Percentiles rank a stretch among this genome's conserved stretches.
These are phyloP conservation scores for Eurois occulta DNA, from an alignment of 2,888 invertebrate species.

Conservation along the genomic window DNA sequence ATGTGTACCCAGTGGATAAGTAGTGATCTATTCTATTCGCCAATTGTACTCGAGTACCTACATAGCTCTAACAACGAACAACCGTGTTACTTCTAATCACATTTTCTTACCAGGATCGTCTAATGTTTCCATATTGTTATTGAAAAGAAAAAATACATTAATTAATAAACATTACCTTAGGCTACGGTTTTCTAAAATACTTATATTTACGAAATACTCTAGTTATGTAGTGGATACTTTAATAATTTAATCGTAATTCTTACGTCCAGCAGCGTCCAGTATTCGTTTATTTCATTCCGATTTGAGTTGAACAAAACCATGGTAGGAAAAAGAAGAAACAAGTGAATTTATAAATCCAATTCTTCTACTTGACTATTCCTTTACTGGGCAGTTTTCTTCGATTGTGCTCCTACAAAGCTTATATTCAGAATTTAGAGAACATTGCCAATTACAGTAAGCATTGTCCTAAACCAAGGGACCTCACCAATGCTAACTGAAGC, in stretches of 20 bases:
- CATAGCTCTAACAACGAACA: slow-evolving; percentile 73
- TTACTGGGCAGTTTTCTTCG: neutral
- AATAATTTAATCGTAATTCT: neutral
- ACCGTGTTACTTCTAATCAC: slow-evolving; percentile 71
- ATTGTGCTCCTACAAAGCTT: slow-evolving; percentile 27
- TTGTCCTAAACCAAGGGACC: neutral
- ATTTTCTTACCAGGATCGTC: slow-evolving; percentile 89
- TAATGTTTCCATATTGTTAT: slow-evolving; percentile 87
- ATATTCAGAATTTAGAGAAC: slow-evolving; percentile 21
- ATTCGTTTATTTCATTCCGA: neutral
- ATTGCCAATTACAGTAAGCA: slow-evolving; percentile 47
- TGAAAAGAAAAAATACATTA: slow-evolving; percentile 87
- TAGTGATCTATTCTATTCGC: slow-evolving; percentile 63
- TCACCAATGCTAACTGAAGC: slow-evolving; percentile 28
- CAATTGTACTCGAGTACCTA: slow-evolving; percentile 73
- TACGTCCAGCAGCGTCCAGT: neutral
- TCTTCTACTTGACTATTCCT: neutral
- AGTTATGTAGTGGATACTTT: slow-evolving; percentile 5
- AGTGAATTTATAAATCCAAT: neutral
- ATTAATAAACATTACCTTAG: slow-evolving; percentile 75
- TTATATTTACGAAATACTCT: slow-evolving; percentile 35
- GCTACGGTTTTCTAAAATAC: slow-evolving; percentile 40
- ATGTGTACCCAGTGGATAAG: slow-evolving; percentile 19
- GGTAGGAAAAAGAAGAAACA: neutral
- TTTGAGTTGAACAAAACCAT: slow-evolving; percentile 7